These are phyloP conservation scores for Cosmia pyralina DNA, from an alignment of 2,888 invertebrate genomes.

Conservation along the genomic window DNA sequence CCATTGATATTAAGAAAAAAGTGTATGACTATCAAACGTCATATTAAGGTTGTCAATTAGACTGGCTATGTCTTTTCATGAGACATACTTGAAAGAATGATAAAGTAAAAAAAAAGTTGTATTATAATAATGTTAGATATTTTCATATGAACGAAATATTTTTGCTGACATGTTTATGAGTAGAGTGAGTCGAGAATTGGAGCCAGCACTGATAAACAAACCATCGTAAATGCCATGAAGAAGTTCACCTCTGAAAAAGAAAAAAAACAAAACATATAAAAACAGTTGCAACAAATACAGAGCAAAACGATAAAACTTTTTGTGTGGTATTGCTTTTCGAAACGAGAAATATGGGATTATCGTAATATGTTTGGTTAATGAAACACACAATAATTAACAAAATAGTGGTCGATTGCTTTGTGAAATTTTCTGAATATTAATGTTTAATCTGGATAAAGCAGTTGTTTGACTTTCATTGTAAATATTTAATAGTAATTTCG, in stretches of 20 bases:
- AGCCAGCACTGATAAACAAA: slow-evolving; percentile 77
- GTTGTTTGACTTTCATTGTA: slow-evolving; percentile 7
- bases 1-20: slow-evolving; percentile 44
- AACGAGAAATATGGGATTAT: background rate
- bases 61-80: slow-evolving; percentile 23
- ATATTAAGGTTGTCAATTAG: slow-evolving; percentile 48
- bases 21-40: slow-evolving; percentile 56
- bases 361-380: slow-evolving; percentile 10
- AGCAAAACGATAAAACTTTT: background rate
- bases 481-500: slow-evolving; percentile 8
- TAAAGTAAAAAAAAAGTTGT: slow-evolving; percentile 38
- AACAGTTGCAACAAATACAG: slow-evolving; percentile 15
- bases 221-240: slow-evolving; percentile 72
- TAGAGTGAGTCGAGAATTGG: slow-evolving; percentile 69
- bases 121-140: slow-evolving; percentile 39
- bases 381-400: slow-evolving; percentile 33
- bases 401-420: slow-evolving; percentile 15
- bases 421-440: slow-evolving; percentile 14
- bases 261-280: slow-evolving; percentile 33
- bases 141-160: slow-evolving; percentile 25
- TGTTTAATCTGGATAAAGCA: slow-evolving; percentile 11
- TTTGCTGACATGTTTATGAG: slow-evolving; percentile 65
- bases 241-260: slow-evolving; percentile 78
- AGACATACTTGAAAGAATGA: slow-evolving; percentile 39
- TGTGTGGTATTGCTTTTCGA: background rate